Conservation (phyloP, 2,797 vertebrate species). For the Pyrrhura leucotis region DNA sequence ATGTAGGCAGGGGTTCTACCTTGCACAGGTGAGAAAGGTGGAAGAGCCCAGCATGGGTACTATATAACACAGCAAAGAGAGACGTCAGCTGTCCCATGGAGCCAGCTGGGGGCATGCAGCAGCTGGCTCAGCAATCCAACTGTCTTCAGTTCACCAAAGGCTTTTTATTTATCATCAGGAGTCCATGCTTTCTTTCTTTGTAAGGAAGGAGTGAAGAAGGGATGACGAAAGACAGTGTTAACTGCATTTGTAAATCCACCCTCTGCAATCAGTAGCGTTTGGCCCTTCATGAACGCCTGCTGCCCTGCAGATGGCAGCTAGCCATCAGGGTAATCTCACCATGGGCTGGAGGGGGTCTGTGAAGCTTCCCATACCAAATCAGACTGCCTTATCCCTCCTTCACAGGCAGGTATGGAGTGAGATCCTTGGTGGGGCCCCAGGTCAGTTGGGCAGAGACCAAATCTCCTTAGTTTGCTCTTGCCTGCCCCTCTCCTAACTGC, state of each 20-base stretch:
- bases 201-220: neutral
- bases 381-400: neutral
- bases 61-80: neutral
- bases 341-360: fast-evolving
- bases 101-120: neutral
- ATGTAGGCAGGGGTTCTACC: neutral
- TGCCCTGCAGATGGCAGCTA: neutral
- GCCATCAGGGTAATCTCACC: neutral
- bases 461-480: neutral
- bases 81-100: fast-evolving
- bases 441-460: neutral
- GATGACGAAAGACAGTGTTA: neutral
- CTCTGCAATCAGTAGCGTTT: fast-evolving
- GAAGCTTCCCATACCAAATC: neutral
- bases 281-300: neutral
- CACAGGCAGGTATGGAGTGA: neutral
- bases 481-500: neutral
- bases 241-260: neutral
- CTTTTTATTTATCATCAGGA: neutral
- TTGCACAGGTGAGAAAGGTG: neutral
- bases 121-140: neutral
- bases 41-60: no score
- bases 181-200: fast-evolving
- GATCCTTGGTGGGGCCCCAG: fast-evolving
- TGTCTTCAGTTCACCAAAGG: neutral